Evolutionary conservation across 2,888 invertebrate species (phyloP), one percentile per base, ranked within the genome.

Genomic region (Acleris sparsana): DNA sequence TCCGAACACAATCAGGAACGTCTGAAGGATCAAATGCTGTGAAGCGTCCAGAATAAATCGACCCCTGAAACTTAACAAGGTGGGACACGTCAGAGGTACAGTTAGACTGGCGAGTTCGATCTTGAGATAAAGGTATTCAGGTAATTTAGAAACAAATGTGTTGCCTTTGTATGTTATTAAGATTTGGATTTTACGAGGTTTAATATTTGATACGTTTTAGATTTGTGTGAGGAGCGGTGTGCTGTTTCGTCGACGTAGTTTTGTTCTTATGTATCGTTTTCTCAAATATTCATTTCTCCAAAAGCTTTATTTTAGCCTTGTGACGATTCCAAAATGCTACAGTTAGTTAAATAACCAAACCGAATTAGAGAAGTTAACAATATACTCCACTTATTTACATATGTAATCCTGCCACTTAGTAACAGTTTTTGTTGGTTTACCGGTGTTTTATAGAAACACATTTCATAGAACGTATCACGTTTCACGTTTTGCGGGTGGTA

Each of bases 1-100:
- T 39, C 52, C 18, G 55, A 55, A 59, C 48, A 64, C 59, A 64
- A 58, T 63, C 63, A 58, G 53, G 52, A 17, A 53, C 17, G 29
- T 39, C 48, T 48, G 39, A 25, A 48, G 64, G 64, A 64, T 64
- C 64, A 64, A 59, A 59, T 46, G 33, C 48, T 62, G 22, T 11
- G 49, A 63, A 39, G 3, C 13, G 22, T 16, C 64, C 53, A 59
- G 48, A 25, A 2, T 53, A 48, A 5, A 9, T 25, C 18, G 59
- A 48, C 13, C 53, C 18, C 39, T 48, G 3, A n/a, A 20, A n/a
- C 17, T 7, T 7, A 39, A 11, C 18, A 5, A 16, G 17, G 39
- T 55, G 9, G 18, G 33, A 18, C 6, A 9, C 13, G 1, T 33
- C 17, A 25, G 7, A 17, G 46, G 33, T 53, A 2, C 16, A 29